phyloP scores from a whole-genome alignment of 2,113 vertebrate genomes.

The Polyodon spathula region DNA sequence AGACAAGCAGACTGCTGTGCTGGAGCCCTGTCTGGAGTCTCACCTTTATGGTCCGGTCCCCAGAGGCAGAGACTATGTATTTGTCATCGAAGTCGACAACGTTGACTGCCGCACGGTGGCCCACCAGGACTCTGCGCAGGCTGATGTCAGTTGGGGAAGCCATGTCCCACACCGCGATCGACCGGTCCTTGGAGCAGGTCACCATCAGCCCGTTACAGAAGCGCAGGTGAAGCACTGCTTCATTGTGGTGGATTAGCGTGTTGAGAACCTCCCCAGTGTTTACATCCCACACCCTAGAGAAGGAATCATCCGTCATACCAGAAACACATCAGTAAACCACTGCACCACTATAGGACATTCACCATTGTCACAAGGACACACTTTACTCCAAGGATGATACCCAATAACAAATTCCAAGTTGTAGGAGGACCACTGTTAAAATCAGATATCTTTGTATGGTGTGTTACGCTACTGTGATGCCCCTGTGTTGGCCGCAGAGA shows the following conservation, averaged over 20 bases:
- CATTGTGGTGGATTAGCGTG: slow-evolving; percentile 94
- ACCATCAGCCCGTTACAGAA: slow-evolving; percentile 96
- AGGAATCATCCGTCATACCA: no score
- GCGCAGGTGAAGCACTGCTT: slow-evolving; percentile 88
- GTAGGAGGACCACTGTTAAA: no score
- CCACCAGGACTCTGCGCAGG: slow-evolving; percentile 85
- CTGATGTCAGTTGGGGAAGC: slow-evolving; percentile 95
- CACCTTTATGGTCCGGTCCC: slow-evolving; percentile 95
- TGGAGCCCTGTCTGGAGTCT: no score
- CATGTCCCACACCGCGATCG: slow-evolving; percentile 98
- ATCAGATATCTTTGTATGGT: no score
- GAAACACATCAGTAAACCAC: no score
- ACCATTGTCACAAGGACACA: no score
- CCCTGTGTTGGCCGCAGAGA: no score
- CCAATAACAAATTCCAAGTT: no score
- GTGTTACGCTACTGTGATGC: no score
- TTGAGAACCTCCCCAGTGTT: slow-evolving; percentile 92
- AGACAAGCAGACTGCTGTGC: no score
- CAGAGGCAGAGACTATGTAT: slow-evolving; percentile 94
- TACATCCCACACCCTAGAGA: slow-evolving; percentile 88
- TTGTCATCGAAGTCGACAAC: slow-evolving; percentile 97
- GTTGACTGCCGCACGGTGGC: slow-evolving; percentile 89
- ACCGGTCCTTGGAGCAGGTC: slow-evolving; percentile 95
- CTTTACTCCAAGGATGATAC: no score
- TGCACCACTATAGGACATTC: no score